Base-by-base conservation (phyloP, 2,888 invertebrate genomes). In the Alviniconcha strummeri region DNA sequence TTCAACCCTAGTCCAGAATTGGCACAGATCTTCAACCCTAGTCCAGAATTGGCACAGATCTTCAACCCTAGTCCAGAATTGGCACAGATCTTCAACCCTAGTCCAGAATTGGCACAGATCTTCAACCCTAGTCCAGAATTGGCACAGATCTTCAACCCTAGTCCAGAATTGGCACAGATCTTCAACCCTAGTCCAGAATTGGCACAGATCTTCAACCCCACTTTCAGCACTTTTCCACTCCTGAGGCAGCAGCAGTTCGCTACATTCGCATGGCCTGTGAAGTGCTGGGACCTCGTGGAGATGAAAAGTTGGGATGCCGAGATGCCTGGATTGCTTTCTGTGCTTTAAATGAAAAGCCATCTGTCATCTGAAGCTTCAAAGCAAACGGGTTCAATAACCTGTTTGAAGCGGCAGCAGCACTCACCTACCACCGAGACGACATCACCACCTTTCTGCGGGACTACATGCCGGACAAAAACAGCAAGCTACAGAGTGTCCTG, bases 251-350 rank as follows among this genome's bases (percentile, higher is more conserved):
- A 67, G 60, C 74, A 56, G 5, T 19, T 17, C 19, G 83, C 4
- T 60, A 71, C 17, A 72, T 83, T n/a, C 55, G 83, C 15, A 78
- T 69, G 36, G 74, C 83, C 4, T 67, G 56, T 72, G 80, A 83
- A 7, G n/a, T 72, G 3, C 74, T 83, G n/a, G 79, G 83, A 57
- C 83, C 83, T 36, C n/a, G 80, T 6, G 83, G 79, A 13, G 83
- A 79, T 79, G 83, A 83, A 19, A 79, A 83, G 56, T 67, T 8
- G 5, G 83, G 83, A 15, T 83, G 80, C 80, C 17, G 64, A 5
- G 72, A 80, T 19, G 17, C 9, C 11, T 81, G 81, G 81, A 4
- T 71, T 11, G 81, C 72, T 0, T 81, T 72, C n/a, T 81, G 81
- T 52, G 1, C 67, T 17, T 8, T 36, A 3, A 6, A 64, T 0